Evolutionary conservation across 2,113 vertebrate species (phyloP), one percentile per base, ranked within the genome.

Genomic region (Felis chaus): DNA sequence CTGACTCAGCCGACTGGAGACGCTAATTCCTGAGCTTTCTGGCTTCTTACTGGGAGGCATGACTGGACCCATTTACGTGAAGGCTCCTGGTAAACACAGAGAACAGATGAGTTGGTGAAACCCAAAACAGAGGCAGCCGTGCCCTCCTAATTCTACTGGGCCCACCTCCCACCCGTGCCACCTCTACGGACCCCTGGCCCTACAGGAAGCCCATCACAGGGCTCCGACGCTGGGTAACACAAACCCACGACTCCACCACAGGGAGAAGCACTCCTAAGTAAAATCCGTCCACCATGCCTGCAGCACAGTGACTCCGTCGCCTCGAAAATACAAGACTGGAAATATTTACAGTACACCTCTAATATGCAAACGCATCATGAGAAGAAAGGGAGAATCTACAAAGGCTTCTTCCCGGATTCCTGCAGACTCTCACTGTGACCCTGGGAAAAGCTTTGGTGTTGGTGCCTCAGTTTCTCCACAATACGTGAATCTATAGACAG

Each of bases 1-100:
- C 33, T 99, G 99, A 98, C 99, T 99, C 99, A 99, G 98, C 96
- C 99, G 99, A 41, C 99, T 99, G 90, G 99, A 99, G 97, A 99
- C 99, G 2, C 99, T 99, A 98, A 99, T 99, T 98, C 99, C 99
- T 98, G 99, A 99, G 99, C 99, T 99, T 98, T 99, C 99, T 91
- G 99, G 99, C 99, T 99, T 99, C 99, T 99, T 99, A 98, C 99
- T 99, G 99, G 99, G 99, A 99, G 99, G 99, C 99, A 99, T 99
- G 99, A 99, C 99, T 99, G 99, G 99, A 99, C 99, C 99, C 99
- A 99, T 99, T 99, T 99, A 99, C 99, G 99, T 99, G 99, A 98
- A 98, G 98, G 98, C 99, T 99, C 99, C 99, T 99, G 96, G 95
- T 93, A 94, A 96, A 93, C 8, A 89, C 53, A 98, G 31, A 98